These are phyloP conservation scores for Psittacula cyanocephala DNA, from an alignment of 2,113 vertebrate species.

Conservation along the genomic window DNA sequence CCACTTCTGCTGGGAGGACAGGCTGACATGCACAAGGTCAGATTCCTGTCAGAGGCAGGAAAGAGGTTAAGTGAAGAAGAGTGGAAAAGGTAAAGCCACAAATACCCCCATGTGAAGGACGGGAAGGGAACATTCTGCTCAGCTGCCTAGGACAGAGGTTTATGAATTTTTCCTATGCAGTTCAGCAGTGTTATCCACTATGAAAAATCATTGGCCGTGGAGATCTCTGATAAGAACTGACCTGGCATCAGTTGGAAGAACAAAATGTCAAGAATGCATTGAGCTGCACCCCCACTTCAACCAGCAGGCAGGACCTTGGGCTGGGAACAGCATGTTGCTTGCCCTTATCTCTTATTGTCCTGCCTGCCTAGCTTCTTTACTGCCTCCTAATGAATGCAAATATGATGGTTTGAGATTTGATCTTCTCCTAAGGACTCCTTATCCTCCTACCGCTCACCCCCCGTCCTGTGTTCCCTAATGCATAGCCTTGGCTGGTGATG, in stretches of 20 bases:
- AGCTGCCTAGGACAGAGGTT: background rate
- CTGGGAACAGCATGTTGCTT: slow-evolving; percentile 28
- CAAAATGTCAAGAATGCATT: slow-evolving; percentile 58
- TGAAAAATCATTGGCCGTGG: slow-evolving; percentile 48
- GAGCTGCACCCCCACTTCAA: slow-evolving; percentile 38
- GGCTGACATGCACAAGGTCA: background rate
- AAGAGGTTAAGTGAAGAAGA: background rate
- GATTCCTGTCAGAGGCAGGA: background rate
- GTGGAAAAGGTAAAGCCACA: slow-evolving; percentile 23
- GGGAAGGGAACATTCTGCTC: slow-evolving; percentile 16
- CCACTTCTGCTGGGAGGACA: background rate
- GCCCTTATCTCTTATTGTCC: slow-evolving; percentile 26
- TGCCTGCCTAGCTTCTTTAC: slow-evolving; percentile 26
- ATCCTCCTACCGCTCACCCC: background rate
- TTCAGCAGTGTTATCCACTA: background rate
- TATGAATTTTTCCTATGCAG: slow-evolving; percentile 12
- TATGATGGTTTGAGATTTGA: background rate
- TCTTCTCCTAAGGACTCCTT: background rate
- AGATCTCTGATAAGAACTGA: slow-evolving; percentile 59
- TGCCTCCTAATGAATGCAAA: slow-evolving; percentile 12
- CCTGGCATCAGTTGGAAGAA: slow-evolving; percentile 49
- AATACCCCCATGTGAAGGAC: background rate
- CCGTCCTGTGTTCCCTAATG: background rate
- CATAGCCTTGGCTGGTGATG: background rate
- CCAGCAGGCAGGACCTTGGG: background rate